Percentiles rank a stretch among this genome's conserved stretches.
Conservation (phyloP, 2,888 invertebrate species). For the Adelognathus sp. region DNA sequence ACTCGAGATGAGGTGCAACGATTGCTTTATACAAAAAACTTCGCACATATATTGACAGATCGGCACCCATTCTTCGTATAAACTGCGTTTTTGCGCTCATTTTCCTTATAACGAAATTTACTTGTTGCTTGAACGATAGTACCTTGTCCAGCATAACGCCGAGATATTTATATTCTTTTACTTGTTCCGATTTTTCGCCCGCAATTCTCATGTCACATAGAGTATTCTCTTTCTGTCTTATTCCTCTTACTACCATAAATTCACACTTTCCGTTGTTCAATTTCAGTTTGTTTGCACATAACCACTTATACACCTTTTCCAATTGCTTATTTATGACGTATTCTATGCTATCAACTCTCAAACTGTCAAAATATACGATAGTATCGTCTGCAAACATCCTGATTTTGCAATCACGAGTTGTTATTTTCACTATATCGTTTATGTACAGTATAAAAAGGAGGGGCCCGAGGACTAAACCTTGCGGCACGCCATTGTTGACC, state of each 20-base stretch:
- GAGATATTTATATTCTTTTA: conserved; percentile 23
- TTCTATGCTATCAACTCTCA: neutral
- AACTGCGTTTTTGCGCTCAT: conserved; percentile 15
- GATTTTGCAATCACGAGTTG: too few relatives aligned
- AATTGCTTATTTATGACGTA: conserved; percentile 9
- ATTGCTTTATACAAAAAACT: neutral
- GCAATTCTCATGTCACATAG: neutral
- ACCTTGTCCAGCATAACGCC: neutral
- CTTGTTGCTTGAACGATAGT: conserved; percentile 20
- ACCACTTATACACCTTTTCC: neutral
- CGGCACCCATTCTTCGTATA: neutral
- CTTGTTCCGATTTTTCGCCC: neutral
- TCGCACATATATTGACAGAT: neutral
- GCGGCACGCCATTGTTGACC: neutral
- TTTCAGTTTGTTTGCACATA: neutral
- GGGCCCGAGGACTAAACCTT: conserved; percentile 36
- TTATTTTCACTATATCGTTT: conserved; percentile 47
- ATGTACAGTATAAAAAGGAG: conserved; percentile 52
- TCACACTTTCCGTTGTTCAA: neutral
- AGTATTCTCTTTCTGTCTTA: neutral
- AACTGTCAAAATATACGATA: conserved; percentile 17
- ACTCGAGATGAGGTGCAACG: too few relatives aligned
- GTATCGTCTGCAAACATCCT: conserved; percentile 53
- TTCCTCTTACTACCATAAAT: neutral
- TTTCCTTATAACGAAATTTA: neutral